phyloP scores from a whole-genome alignment of 1,140 invertebrate genomes.

The Ptiloglossa arizonensis region DNA sequence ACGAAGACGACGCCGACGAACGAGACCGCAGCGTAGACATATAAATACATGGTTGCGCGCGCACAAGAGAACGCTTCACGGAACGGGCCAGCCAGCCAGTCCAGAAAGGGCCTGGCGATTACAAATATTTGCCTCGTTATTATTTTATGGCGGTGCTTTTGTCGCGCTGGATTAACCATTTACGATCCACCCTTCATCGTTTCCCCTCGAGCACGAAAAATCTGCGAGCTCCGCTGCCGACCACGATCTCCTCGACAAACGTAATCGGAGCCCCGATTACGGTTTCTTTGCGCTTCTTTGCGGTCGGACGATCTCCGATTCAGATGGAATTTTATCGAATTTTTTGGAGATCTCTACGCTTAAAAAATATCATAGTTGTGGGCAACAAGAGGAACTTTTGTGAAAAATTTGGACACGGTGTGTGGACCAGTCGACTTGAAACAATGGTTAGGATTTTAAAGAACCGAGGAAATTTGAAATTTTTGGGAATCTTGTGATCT shows the following conservation, averaged over 20 bases:
- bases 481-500: too few species aligned
- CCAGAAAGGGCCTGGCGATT: conserved; percentile 5
- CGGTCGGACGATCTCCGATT: too few species aligned
- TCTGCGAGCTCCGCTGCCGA: not conserved
- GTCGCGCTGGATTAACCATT: conserved; percentile 63
- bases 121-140: conserved; percentile 75
- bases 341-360: too few species aligned
- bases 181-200: conserved; percentile 26
- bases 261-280: not conserved
- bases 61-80: not conserved
- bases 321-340: too few species aligned
- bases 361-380: too few species aligned
- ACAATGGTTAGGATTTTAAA: too few species aligned
- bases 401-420: too few species aligned
- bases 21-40: not conserved
- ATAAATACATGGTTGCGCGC: not conserved
- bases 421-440: too few species aligned
- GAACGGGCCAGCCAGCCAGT: not conserved
- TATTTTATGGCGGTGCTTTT: conserved; percentile 68
- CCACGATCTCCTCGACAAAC: not conserved
- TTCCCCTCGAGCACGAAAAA: not conserved
- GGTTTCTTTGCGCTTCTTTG: not conserved
- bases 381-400: too few species aligned
- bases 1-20: not conserved
- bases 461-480: too few species aligned